Conservation (phyloP, 2,888 invertebrate genomes). For the Sarcophaga variegata region DNA sequence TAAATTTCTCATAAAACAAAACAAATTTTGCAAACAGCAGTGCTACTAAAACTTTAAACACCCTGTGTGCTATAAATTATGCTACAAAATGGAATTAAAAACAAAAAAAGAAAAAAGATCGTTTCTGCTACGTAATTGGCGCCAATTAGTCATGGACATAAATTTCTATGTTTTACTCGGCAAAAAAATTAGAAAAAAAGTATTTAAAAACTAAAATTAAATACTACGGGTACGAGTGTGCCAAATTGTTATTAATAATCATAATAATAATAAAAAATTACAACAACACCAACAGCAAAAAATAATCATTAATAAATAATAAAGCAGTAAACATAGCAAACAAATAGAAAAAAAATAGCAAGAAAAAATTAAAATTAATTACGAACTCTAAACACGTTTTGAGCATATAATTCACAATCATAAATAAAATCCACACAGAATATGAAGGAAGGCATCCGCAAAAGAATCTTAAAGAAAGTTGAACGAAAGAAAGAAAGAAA, state of each 20-base stretch:
- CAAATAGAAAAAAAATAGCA: slow-evolving; percentile 1
- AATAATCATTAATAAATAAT: background rate
- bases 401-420: slow-evolving; percentile 1
- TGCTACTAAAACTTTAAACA: background rate
- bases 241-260: slow-evolving; percentile 23
- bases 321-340: background rate
- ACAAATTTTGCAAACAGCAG: background rate
- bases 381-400: slow-evolving; percentile 42
- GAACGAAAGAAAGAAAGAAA: background rate
- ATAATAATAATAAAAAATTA: slow-evolving; percentile 3
- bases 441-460: background rate
- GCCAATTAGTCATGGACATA: slow-evolving; percentile 53
- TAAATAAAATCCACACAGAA: background rate
- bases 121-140: slow-evolving; percentile 39
- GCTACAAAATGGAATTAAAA: background rate
- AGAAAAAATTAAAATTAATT: slow-evolving; percentile 51
- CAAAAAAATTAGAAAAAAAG: background rate
- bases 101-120: background rate
- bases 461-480: background rate
- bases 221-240: slow-evolving; percentile 4
- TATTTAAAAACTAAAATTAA: background rate
- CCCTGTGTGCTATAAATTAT: background rate
- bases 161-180: slow-evolving; percentile 10
- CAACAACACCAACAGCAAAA: background rate
- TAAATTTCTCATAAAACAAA: slow-evolving; percentile 40